Percentiles rank a stretch among this genome's conserved stretches.
Evolutionary conservation across 2,113 vertebrate genomes (phyloP).

Genomic region (Acanthisitta chloris): DNA sequence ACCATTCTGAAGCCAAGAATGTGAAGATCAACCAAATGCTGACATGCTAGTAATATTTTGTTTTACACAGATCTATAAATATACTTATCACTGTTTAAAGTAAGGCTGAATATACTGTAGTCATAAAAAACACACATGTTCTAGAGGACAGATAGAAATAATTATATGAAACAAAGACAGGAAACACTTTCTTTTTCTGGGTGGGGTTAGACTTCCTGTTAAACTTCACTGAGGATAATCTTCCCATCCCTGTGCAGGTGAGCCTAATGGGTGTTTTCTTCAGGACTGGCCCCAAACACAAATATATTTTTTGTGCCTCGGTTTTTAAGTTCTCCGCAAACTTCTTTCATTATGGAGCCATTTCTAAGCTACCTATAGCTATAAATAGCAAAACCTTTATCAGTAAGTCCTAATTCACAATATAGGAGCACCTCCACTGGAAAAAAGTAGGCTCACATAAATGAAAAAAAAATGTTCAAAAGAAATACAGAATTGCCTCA

Average conservation of each 20-base stretch:
- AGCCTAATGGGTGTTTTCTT: not conserved
- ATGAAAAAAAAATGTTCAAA: not conserved
- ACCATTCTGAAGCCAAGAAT: conserved; percentile 59
- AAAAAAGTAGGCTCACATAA: not conserved
- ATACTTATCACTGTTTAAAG: conserved; percentile 65
- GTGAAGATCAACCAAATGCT: conserved; percentile 66
- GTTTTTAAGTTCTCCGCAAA: not conserved
- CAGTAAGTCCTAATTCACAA: not conserved
- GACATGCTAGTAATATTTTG: conserved; percentile 60
- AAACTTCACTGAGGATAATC: not conserved
- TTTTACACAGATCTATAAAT: conserved; percentile 67
- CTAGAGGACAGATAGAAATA: conserved; percentile 47
- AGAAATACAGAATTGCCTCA: not conserved
- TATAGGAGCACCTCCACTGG: not conserved
- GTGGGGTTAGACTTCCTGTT: not conserved
- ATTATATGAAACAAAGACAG: conserved; percentile 46
- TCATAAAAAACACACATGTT: conserved; percentile 61
- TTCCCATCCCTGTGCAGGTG: conserved; percentile 1
- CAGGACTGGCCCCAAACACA: not conserved
- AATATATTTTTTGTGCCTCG: not conserved
- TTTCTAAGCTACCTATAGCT: not conserved
- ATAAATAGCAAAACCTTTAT: not conserved
- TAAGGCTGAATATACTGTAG: conserved; percentile 29
- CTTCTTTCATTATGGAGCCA: not conserved
- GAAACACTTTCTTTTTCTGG: conserved; percentile 59